phyloP scores from a whole-genome alignment of 2,797 vertebrate genomes.

The Acrossocheilus wenchowensis region DNA sequence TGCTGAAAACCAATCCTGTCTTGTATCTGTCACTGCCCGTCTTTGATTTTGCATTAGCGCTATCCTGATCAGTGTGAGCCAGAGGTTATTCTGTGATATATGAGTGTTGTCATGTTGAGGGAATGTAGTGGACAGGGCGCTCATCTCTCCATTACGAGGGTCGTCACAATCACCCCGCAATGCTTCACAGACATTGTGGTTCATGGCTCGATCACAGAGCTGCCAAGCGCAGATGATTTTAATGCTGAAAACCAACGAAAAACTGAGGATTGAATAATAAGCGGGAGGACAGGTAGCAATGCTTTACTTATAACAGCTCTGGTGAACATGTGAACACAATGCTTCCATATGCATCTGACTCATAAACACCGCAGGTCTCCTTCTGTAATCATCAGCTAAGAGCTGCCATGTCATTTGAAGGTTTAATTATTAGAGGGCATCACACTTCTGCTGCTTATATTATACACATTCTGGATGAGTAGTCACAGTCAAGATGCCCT shows the following conservation, averaged over 20 bases:
- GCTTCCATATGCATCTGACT: slow-evolving; percentile 36
- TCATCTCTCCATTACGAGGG: slow-evolving; percentile 21
- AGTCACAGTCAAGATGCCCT: not conserved
- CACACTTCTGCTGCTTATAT: slow-evolving; percentile 2
- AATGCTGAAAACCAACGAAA: not conserved
- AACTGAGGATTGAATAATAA: not conserved
- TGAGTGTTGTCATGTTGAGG: slow-evolving; percentile 20
- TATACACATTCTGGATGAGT: slow-evolving; percentile 19
- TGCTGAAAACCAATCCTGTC: slow-evolving; percentile 38
- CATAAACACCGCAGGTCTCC: slow-evolving; percentile 8
- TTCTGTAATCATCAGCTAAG: slow-evolving; percentile 32
- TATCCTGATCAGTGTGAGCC: slow-evolving; percentile 26
- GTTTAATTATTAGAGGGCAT: slow-evolving; percentile 41
- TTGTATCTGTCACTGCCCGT: slow-evolving; percentile 28
- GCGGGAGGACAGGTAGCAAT: not conserved
- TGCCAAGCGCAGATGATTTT: not conserved
- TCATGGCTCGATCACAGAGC: not conserved
- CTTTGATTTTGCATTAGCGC: slow-evolving; percentile 56
- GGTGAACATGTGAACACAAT: slow-evolving; percentile 10
- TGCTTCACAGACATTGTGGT: slow-evolving; percentile 27
- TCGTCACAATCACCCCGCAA: not conserved
- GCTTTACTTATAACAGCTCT: not conserved
- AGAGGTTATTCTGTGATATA: slow-evolving; percentile 39
- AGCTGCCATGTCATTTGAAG: slow-evolving; percentile 37
- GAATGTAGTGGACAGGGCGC: not conserved